Evolutionary conservation across 2,113 vertebrate species (phyloP), one percentile per base, ranked within the genome.

Genomic region (Loxodonta africana): DNA sequence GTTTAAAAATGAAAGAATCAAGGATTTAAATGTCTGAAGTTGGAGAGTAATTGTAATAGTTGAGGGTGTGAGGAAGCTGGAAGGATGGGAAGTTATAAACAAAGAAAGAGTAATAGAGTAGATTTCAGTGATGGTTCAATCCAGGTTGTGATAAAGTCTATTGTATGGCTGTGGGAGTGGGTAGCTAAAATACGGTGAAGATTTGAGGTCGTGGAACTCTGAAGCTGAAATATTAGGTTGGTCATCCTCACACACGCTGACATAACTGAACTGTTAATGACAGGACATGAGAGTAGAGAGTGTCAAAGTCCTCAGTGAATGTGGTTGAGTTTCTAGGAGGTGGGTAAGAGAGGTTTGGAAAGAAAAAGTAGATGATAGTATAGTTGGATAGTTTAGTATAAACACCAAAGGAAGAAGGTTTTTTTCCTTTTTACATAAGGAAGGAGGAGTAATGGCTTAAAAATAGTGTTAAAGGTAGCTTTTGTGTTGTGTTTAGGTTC

Each of bases 41-140:
- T 83, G 51, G 89, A 62, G 48, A 89, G 53, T 67, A 91, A 33
- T 11, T 87, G 37, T 89, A 78, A 41, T 37, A 95, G 51, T 69
- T 89, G 51, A 69, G 33, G 12, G 14, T 51, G 6, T 63, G 33
- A 73, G 21, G 77, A 95, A 71, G 37, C 23, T 73, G 44, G 21
- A 76, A 76, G 14, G 51, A 69, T 48, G 76, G 73, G 62, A 93
- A 77, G 20, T 80, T 60, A 83, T n/a, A 73, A 53, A 48, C 41
- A 78, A 84, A 51, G 33, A 77, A 93, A 67, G 11, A 4, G 15
- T n/a, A 76, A 41, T 18, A 85, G 28, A 85, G 37, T 90, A 89
- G 20, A 85, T 85, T 83, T 83, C 5, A 21, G 41, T 78, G 18
- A 41, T 62, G 60, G 71, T 69, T 89, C 86, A 71, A 0, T 84